Evolutionary conservation across 2,797 vertebrate species (phyloP), one percentile per base, ranked within the genome.

Genomic region (Lagorchestes hirsutus): DNA sequence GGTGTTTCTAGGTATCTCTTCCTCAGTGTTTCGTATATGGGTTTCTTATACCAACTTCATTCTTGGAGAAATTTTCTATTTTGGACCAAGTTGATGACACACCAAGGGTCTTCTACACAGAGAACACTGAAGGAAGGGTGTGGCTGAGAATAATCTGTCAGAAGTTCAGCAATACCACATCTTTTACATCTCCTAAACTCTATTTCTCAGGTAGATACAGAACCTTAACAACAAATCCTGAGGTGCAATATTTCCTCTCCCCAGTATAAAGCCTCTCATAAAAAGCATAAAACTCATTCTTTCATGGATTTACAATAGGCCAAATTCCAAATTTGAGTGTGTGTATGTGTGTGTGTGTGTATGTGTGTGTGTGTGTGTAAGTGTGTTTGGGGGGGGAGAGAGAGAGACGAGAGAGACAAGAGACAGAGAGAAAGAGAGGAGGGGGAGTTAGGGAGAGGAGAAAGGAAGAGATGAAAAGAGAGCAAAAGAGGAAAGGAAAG

Each of bases 261-360:
- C 22, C 92, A 54, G n/a, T 93, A 91, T 94, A 82, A 34, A 55
- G 82, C 93, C 57, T 93, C 58, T 92, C 90, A 90, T 90, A 67
- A 54, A 94, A 40, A 62, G 16, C 92, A 46, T 40, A 87, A 92
- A 90, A 96, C 46, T 29, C 93, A 67, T 93, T 82, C 34, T 96
- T 95, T 92, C 59, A 92, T n/a, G 93, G 92, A 2, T 93, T 97
- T 94, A 92, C 13, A 74, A 90, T 93, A 95, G 46, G 29, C 40
- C 59, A 94, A 93, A 82, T 62, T 96, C 55, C 58, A 57, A 55
- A 90, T 1, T 90, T 92, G 3, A 27, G 0, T 50, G 74, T 18
- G 34, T 34, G 12, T 67, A 5, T n/a, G 13, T 16, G 12, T 34
- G 55, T 22, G 55, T 56, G 55, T 56, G 55, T 55, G 3, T 55